These are phyloP conservation scores for Diplazon laetatorius DNA, from an alignment of 2,888 invertebrate species.

Conservation along the genomic window DNA sequence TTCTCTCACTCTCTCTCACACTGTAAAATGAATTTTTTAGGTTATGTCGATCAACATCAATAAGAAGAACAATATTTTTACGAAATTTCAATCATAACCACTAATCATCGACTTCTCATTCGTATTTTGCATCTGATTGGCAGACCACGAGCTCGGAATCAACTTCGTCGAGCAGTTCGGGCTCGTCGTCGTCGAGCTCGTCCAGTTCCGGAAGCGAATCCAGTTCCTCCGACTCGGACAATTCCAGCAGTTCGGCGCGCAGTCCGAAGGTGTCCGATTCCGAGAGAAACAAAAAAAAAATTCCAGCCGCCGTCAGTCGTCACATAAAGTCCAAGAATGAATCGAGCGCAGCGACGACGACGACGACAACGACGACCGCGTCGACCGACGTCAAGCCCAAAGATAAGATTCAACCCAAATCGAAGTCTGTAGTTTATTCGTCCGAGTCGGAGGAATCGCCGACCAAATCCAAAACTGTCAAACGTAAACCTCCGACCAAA, in stretches of 20 bases:
- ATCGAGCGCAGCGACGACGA: slow-evolving; percentile 56
- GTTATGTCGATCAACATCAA: too few species aligned
- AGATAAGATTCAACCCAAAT: slow-evolving; percentile 75
- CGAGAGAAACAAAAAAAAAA: slow-evolving; percentile 77
- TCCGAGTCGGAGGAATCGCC: slow-evolving; percentile 80
- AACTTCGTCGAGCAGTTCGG: slow-evolving; percentile 78
- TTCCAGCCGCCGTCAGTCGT: slow-evolving; percentile 66
- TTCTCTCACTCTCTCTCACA: background rate
- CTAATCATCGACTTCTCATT: too few species aligned
- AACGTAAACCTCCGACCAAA: slow-evolving; percentile 85
- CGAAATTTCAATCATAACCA: too few species aligned
- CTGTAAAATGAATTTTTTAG: too few species aligned
- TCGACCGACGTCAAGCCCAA: slow-evolving; percentile 76
- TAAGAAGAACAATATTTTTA: too few species aligned
- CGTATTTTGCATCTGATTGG: too few species aligned
- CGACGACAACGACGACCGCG: too few species aligned
- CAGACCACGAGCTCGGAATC: slow-evolving; percentile 81
- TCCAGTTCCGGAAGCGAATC: slow-evolving; percentile 81
- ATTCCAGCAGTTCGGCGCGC: slow-evolving; percentile 78
- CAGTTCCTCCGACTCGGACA: slow-evolving; percentile 80
- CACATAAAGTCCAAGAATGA: slow-evolving; percentile 78
- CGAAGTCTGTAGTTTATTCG: slow-evolving; percentile 76
- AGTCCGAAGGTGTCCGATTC: slow-evolving; percentile 79
- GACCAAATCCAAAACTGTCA: slow-evolving; percentile 78
- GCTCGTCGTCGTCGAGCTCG: slow-evolving; percentile 80